phyloP scores from a whole-genome alignment of 2,113 vertebrate genomes.

The Charina bottae region DNA sequence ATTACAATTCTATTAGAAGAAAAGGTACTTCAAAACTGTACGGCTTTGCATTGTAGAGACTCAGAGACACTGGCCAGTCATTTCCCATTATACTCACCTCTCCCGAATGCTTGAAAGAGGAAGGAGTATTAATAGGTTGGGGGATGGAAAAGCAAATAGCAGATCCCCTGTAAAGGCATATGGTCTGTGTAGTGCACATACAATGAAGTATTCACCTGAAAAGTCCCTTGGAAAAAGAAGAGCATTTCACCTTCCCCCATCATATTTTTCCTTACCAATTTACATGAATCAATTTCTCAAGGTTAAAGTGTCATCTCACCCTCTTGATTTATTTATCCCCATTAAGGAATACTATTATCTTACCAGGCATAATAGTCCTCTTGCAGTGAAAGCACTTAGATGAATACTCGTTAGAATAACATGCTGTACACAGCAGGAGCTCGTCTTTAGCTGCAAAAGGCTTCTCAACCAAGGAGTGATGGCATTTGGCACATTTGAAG shows the following conservation, averaged over 20 bases:
- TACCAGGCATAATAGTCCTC: conserved; percentile 83
- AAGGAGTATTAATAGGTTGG: background rate
- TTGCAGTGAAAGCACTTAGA: conserved; percentile 82
- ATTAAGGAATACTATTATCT: conserved; percentile 36
- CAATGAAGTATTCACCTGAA: background rate
- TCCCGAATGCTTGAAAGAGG: background rate
- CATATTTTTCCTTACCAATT: background rate
- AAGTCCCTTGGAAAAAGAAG: background rate
- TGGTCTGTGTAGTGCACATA: background rate
- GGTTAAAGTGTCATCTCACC: background rate
- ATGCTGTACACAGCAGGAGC: conserved; percentile 77
- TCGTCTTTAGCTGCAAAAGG: conserved; percentile 82
- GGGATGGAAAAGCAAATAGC: background rate
- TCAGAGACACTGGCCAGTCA: background rate
- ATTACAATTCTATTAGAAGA: background rate
- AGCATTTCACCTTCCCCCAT: background rate
- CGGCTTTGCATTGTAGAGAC: background rate
- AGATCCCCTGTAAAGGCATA: background rate
- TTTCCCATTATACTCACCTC: background rate
- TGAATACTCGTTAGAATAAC: conserved; percentile 79
- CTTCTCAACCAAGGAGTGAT: conserved; percentile 77
- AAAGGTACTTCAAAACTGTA: background rate
- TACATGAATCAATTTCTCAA: background rate
- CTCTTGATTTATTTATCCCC: background rate
- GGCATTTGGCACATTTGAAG: conserved; percentile 80